These are phyloP conservation scores for Triplophysa rosa DNA, from an alignment of 2,113 vertebrate genomes.

Conservation along the genomic window DNA sequence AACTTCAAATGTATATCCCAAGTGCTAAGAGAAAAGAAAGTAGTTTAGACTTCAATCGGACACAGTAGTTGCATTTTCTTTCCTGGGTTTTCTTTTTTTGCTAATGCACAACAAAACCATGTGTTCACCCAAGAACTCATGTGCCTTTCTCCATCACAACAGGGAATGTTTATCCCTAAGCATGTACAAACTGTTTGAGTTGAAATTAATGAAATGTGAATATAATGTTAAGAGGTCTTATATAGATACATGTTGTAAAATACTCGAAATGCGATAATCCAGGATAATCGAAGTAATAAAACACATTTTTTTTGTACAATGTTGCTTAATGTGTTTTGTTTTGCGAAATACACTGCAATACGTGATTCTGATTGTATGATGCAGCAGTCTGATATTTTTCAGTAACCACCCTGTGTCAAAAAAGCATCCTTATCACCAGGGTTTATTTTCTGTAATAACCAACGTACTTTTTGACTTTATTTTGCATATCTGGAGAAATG, in stretches of 20 bases:
- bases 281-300: conserved; percentile 72
- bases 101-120: conserved; percentile 59
- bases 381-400: no score
- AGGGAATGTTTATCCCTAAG: conserved; percentile 71
- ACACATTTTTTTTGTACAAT: conserved; percentile 62
- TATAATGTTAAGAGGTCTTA: conserved; percentile 70
- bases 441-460: no score
- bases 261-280: conserved; percentile 51
- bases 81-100: conserved; percentile 63
- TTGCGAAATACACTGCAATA: neutral
- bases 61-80: conserved; percentile 48
- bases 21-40: conserved; percentile 24
- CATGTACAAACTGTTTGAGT: conserved; percentile 72
- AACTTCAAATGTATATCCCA: conserved; percentile 45
- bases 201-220: conserved; percentile 70
- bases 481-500: no score
- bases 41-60: conserved; percentile 6
- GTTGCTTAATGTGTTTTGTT: conserved; percentile 13
- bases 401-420: no score
- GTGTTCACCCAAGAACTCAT: conserved; percentile 64
- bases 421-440: no score
- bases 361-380: no score
- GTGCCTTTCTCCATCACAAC: conserved; percentile 76
- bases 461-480: no score
- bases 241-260: conserved; percentile 76